Conservation (phyloP, 2,888 invertebrate species). For the Phrixothrix hirtus region DNA sequence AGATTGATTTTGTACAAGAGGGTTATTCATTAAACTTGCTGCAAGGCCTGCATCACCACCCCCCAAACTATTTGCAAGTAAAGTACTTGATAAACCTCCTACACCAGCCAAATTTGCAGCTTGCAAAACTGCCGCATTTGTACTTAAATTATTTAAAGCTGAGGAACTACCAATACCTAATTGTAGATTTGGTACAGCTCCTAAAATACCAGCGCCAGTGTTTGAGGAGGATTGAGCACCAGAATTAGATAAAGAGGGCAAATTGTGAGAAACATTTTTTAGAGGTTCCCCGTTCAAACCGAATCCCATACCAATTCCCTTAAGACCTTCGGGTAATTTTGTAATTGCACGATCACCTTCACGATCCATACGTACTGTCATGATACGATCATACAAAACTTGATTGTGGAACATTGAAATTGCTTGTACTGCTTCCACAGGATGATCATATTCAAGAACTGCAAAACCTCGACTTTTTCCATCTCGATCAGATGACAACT, state of each 20-base stretch:
- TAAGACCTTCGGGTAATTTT: constrained; percentile 87
- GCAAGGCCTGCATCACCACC: constrained; percentile 45
- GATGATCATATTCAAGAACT: no score
- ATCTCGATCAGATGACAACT: constrained; percentile 89
- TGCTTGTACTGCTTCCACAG: no score
- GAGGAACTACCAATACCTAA: constrained; percentile 57
- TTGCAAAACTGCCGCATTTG: no score
- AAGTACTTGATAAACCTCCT: constrained; percentile 48
- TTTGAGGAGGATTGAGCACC: constrained; percentile 6
- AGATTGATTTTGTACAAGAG: constrained; percentile 44
- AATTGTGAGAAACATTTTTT: no score
- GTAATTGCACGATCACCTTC: constrained; percentile 74
- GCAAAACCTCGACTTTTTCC: no score
- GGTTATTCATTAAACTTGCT: constrained; percentile 46
- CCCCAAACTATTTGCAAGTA: constrained; percentile 45
- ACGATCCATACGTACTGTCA: no score
- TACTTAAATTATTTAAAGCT: constrained; percentile 43
- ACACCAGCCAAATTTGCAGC: no score
- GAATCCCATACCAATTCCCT: constrained; percentile 90
- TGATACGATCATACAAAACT: no score
- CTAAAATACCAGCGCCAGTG: constrained; percentile 59
- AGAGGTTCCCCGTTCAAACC: constrained; percentile 92
- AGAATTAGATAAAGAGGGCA: constrained; percentile 41
- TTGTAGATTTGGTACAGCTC: constrained; percentile 59
- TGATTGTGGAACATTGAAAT: no score